Evolutionary conservation across 2,797 vertebrate genomes (phyloP).

Genomic region (Xyrichtys novacula): DNA sequence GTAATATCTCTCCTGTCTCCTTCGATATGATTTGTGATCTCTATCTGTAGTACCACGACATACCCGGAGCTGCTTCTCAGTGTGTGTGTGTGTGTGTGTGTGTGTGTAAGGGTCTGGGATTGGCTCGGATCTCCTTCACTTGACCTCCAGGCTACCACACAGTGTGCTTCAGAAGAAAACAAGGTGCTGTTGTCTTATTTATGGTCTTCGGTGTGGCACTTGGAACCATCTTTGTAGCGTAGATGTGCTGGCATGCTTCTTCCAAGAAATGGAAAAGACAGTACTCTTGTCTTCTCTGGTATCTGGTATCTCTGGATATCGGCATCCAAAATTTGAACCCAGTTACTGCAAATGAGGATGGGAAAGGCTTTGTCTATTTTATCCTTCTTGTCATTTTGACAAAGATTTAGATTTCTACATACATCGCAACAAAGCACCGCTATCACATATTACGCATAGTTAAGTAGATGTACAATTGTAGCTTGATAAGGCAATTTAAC

Average conservation of each 20-base stretch:
- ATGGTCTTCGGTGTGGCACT: slow-evolving; percentile 73
- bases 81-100: slow-evolving; percentile 40
- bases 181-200: slow-evolving; percentile 83
- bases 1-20: slow-evolving; percentile 80
- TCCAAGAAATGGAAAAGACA: slow-evolving; percentile 73
- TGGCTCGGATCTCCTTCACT: slow-evolving; percentile 73
- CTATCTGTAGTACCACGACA: slow-evolving; percentile 54
- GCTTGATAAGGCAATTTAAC: too few species aligned
- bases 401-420: too few species aligned
- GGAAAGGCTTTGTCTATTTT: not conserved
- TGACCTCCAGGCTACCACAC: slow-evolving; percentile 70
- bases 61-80: slow-evolving; percentile 46
- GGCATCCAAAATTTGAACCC: slow-evolving; percentile 66
- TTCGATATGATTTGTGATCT: slow-evolving; percentile 76
- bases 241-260: slow-evolving; percentile 55
- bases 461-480: too few species aligned
- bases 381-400: not conserved
- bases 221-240: slow-evolving; percentile 69
- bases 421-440: too few species aligned
- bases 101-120: slow-evolving; percentile 49
- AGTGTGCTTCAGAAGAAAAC: slow-evolving; percentile 73
- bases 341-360: slow-evolving; percentile 68
- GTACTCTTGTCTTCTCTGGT: slow-evolving; percentile 2
- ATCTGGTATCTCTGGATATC: slow-evolving; percentile 12
- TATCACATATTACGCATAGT: too few species aligned